Evolutionary conservation across 1,140 invertebrate species (phyloP), one percentile per base, ranked within the genome.

Genomic region (Tetranychus urticae): DNA sequence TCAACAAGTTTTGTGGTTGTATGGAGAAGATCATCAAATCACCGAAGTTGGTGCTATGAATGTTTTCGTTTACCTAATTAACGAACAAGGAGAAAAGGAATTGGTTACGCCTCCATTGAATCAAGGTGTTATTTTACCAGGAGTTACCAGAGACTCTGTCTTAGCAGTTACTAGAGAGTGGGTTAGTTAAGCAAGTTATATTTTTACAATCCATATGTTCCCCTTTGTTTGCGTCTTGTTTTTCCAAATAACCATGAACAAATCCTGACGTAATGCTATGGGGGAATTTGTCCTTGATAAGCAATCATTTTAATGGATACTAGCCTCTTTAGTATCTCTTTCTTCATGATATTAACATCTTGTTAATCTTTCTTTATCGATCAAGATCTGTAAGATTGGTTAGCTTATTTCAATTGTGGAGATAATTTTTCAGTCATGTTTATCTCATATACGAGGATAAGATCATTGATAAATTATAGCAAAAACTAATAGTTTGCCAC

Each of bases 31-130:
- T 69, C 81, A 94, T 70, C 80, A 93, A 70, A 68, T 99, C 1
- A 98, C 96, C 0, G 96, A 99, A 79, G 91, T 89, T 55, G 96
- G 96, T 48, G 90, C 93, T 8, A 99, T 99, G 96, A 99, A 99
- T 69, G 82, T 99, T 56, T 97, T 98, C 70, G 78, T 93, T 65
- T 82, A 86, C 68, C 84, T 82, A 70, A 79, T 83, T 61, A 89
- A 97, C 70, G 75, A 87, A 69, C 89, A 89, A 81, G 89, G 92
- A 92, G 90, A 92, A 72, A 84, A 81, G 74, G 88, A 93, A 75
- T 71, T 98, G 65, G 76, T 88, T 12, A 97, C 93, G 31, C 89
- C 92, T n/a, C 86, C 89, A 23, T 71, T 97, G 42, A 67, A 74
- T 64, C 31, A 60, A 39, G 59, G 35, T 31, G 12, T 60, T 13